Percentiles rank a stretch among this genome's conserved stretches.
phyloP scores from a whole-genome alignment of 2,113 vertebrate genomes.

The Buteo buteo region DNA sequence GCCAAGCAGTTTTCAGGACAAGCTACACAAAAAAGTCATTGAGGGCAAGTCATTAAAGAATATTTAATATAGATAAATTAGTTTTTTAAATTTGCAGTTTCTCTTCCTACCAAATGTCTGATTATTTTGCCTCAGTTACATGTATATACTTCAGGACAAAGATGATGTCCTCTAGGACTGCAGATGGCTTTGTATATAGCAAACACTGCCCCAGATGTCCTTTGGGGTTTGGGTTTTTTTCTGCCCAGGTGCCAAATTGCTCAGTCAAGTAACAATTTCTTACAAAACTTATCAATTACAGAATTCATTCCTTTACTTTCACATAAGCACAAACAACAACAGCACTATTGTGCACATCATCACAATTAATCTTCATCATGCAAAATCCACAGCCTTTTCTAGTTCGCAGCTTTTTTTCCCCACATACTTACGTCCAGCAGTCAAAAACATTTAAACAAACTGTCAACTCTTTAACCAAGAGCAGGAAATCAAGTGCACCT shows the following conservation, averaged over 20 bases:
- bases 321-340: background rate
- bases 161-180: background rate
- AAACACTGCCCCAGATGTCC: background rate
- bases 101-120: background rate
- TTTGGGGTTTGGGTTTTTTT: background rate
- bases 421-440: background rate
- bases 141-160: background rate
- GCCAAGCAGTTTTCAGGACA: background rate
- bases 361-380: background rate
- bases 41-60: background rate
- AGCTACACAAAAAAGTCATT: background rate
- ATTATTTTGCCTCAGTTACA: background rate
- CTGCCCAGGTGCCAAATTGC: background rate
- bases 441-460: background rate
- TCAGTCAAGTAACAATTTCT: background rate
- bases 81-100: background rate
- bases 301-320: background rate
- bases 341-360: background rate
- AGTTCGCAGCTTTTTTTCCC: background rate
- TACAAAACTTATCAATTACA: background rate
- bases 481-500: background rate
- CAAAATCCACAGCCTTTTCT: background rate
- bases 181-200: background rate
- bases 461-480: background rate
- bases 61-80: background rate